Evolutionary conservation across 53 echinoderm and acorn worm species (phyloP).

Genomic region (Holothuria scabra): DNA sequence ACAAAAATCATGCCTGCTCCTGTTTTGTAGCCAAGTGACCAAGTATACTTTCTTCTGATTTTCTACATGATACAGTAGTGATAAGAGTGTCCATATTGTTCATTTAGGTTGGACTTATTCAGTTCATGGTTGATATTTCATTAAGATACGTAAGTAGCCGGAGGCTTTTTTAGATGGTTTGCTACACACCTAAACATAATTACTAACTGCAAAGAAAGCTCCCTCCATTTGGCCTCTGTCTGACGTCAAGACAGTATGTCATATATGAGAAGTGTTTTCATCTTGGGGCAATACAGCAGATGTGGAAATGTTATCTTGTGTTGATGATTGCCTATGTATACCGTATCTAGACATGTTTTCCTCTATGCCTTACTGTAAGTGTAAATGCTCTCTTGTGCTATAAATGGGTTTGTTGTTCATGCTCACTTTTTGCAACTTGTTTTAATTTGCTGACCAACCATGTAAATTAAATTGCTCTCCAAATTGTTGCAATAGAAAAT

Average conservation of each 20-base stretch:
- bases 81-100: background rate
- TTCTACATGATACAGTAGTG: background rate
- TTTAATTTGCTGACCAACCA: no score
- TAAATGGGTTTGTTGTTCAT: no score
- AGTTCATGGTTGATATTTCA: constrained; percentile 11
- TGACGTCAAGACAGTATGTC: constrained; percentile 44
- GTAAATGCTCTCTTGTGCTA: no score
- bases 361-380: no score
- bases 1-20: no score
- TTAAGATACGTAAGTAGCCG: constrained; percentile 22
- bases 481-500: no score
- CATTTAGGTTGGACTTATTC: background rate
- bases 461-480: no score
- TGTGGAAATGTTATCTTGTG: constrained; percentile 38
- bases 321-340: background rate
- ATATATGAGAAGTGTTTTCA: constrained; percentile 26
- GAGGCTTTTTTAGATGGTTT: constrained; percentile 34
- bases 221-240: constrained; percentile 35
- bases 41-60: background rate
- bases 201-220: constrained; percentile 28
- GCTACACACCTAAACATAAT: constrained; percentile 39
- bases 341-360: no score
- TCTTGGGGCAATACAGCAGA: constrained; percentile 41
- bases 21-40: no score
- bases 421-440: no score